phyloP scores from a whole-genome alignment of 2,888 invertebrate species.

The Notodonta ziczac region DNA sequence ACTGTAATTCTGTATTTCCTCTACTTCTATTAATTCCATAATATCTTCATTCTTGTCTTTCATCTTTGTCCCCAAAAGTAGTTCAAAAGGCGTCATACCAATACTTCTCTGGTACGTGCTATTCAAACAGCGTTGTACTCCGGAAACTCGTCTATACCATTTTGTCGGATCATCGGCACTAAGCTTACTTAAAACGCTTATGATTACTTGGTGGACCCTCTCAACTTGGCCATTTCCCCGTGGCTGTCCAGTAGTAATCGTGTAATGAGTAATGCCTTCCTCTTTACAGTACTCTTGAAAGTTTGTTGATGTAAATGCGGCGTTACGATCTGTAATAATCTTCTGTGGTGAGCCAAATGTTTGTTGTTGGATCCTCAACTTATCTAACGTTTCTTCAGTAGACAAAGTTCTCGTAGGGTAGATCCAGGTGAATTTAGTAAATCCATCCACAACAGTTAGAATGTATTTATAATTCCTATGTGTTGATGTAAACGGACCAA shows the following conservation, averaged over 20 bases:
- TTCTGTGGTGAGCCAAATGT: not conserved
- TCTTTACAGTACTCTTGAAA: not conserved
- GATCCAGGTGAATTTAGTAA: not conserved
- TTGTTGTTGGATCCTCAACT: not conserved
- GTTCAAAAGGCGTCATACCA: constrained; percentile 25
- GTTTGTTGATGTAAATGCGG: not conserved
- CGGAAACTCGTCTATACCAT: constrained; percentile 6
- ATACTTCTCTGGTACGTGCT: constrained; percentile 31
- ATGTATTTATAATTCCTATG: not conserved
- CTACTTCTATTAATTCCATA: constrained; percentile 12
- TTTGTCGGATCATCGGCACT: not conserved
- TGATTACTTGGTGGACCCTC: not conserved
- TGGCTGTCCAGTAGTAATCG: not conserved
- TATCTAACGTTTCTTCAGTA: not conserved
- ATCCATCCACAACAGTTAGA: constrained; percentile 1
- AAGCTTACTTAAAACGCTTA: not conserved
- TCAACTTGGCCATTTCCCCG: not conserved
- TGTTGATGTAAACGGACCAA: not conserved
- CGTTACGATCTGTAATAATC: not conserved
- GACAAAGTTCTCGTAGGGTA: not conserved
- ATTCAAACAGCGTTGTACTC: constrained; percentile 31
- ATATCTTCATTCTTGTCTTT: constrained; percentile 10
- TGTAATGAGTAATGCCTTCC: not conserved
- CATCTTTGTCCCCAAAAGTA: constrained; percentile 3
- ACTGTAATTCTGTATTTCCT: constrained; percentile 4